phyloP scores from a whole-genome alignment of 2,888 invertebrate species.

The Phortica magna region DNA sequence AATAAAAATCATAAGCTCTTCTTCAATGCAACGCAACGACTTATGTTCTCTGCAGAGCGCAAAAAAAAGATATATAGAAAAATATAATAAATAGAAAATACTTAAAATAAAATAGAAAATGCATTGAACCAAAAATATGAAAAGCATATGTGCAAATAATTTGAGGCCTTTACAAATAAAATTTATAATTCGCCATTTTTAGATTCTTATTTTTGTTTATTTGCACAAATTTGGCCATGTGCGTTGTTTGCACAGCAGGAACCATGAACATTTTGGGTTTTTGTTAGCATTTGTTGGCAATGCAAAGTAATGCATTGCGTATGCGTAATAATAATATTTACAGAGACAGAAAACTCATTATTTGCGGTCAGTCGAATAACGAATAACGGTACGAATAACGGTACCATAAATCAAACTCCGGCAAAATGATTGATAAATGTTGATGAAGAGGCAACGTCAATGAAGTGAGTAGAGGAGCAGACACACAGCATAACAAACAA shows the following conservation, averaged over 20 bases:
- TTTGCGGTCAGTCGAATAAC: conserved; percentile 10
- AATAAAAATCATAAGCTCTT: too few relatives aligned
- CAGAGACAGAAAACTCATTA: conserved; percentile 9
- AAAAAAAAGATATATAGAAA: conserved; percentile 38
- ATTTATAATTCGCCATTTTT: not conserved
- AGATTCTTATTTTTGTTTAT: not conserved
- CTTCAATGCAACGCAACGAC: too few relatives aligned
- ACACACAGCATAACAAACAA: not conserved
- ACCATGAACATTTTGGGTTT: not conserved
- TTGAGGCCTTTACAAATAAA: not conserved
- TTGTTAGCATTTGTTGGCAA: not conserved
- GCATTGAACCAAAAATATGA: not conserved
- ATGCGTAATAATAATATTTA: not conserved
- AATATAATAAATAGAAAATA: conserved; percentile 55
- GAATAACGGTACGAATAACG: too few relatives aligned
- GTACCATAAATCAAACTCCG: conserved; percentile 31
- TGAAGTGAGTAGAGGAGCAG: not conserved
- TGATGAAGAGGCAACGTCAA: not conserved
- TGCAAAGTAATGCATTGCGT: conserved; percentile 4
- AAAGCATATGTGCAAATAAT: not conserved
- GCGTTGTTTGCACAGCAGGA: too few relatives aligned
- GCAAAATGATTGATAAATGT: conserved; percentile 31
- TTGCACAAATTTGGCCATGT: not conserved
- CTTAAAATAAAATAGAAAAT: not conserved
- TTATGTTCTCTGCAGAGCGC: too few relatives aligned